Percentiles rank a stretch among this genome's conserved stretches.
These are phyloP conservation scores for Iguana delicatissima DNA, from an alignment of 2,797 vertebrate genomes.

Conservation along the genomic window DNA sequence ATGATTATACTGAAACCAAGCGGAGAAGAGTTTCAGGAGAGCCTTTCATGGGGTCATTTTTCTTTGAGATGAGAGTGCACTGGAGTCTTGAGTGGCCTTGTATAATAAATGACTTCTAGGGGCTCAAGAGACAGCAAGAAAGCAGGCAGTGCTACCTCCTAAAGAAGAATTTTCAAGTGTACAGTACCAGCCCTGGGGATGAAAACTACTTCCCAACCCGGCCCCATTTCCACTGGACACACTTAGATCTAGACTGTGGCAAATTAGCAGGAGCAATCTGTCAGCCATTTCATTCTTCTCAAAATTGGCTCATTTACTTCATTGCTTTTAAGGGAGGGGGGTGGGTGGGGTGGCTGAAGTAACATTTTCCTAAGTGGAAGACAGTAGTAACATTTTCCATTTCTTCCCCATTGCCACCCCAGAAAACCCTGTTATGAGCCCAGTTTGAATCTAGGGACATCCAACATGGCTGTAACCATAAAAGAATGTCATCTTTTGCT, in stretches of 20 bases:
- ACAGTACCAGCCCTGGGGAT: neutral
- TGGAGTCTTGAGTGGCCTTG: conserved; percentile 1
- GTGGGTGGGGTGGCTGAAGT: no score
- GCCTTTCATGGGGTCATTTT: neutral
- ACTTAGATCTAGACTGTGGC: neutral
- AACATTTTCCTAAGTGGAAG: neutral
- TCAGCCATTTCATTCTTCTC: no score
- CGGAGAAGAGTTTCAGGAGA: neutral
- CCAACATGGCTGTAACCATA: neutral
- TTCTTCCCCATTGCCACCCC: neutral
- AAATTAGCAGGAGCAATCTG: neutral
- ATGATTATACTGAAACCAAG: neutral
- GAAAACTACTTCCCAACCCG: neutral
- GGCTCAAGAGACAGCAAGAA: neutral
- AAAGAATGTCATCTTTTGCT: neutral
- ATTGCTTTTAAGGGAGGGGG: neutral
- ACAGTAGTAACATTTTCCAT: neutral
- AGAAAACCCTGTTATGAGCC: neutral
- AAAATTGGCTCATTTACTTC: neutral
- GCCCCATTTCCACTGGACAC: neutral
- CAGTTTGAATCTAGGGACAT: neutral
- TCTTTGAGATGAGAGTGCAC: neutral
- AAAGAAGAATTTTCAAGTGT: neutral
- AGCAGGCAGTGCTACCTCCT: neutral
- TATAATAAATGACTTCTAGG: neutral